Evolutionary conservation across 1,140 invertebrate genomes (phyloP), one percentile per base, ranked within the genome.

Genomic region (Orius insidiosus): DNA sequence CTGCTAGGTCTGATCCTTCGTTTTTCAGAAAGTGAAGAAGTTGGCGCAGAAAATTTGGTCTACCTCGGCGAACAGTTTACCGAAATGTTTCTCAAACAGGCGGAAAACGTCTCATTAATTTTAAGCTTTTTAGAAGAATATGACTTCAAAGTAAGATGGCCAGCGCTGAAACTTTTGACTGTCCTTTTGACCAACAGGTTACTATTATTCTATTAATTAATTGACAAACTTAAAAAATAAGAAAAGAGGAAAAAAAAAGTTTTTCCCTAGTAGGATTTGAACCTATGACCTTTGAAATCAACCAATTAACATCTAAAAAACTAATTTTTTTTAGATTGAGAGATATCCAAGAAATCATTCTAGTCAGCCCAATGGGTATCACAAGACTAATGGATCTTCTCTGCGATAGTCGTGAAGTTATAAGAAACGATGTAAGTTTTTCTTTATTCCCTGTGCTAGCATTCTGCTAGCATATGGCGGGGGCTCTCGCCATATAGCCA

Each of bases 381-480:
- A 94, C 92, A 1, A 92, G 92, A 68, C 67, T 99, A 50, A 96
- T 98, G 83, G 95, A 99, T 66, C 66, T 98, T 4, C 65, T 99
- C 9, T 75, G 76, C 16, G 95, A 98, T 55, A 85, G 76, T 47
- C 71, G 93, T 58, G 95, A 99, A 75, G 84, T 98, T 4, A 87
- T 99, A 34, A 68, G 95, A 50, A 99, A 98, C 66, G 89, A 97
- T 68, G 86, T 78, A 65, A 66, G 65, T 62, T 47, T 34, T 11
- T 15, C 5, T 34, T 8, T 14, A 2, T 15, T 34, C 13, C 35
- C n/a, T n/a, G n/a, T n/a, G n/a, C n/a, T n/a, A n/a, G n/a, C n/a
- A n/a, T n/a, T n/a, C 32, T 33, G n/a, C 6, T 7, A 33, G 6
- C n/a, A 6, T 33, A n/a, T 33, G 32, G 32, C n/a, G n/a, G 32